Base-by-base conservation (phyloP, 2,888 invertebrate species). In the Lysandra coridon region DNA sequence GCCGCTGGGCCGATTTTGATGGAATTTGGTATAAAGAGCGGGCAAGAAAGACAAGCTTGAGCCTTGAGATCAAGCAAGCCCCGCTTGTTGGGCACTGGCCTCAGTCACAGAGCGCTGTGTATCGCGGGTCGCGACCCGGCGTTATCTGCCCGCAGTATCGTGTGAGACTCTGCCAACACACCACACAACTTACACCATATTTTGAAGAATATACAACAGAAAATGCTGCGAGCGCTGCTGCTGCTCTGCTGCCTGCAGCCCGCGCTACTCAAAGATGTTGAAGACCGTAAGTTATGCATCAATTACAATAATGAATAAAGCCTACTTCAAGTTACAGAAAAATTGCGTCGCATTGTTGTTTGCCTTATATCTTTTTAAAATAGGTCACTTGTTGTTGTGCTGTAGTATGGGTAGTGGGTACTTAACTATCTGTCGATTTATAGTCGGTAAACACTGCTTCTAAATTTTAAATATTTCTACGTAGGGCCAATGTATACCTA, bases 161-260 rank as follows among this genome's bases (percentile, higher is more conserved):
- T 17, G 69, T 1, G 69, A 69, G 69, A 37, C 69, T 69, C 33
- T 0, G 33, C 4, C 12, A 5, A 33, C 33, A 69, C 33, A 69
- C 14, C 33, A 33, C 69, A 33, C 33, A 69, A 10, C 7, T 10
- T 23, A 69, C 14, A 69, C 4, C 17, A 57, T 57, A 57, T 17
- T 57, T 4, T 57, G 33, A 14, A 69, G 1, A 69, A 33, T 69
- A 69, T 14, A 69, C 69, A 37, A 30, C 12, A 33, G 1, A 14
- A 69, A 69, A 69, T 69, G 69, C 69, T 69, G 69, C 69, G 14
- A 33, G 69, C 37, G 17, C 69, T 69, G 33, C 33, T 69, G 69
- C 6, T 69, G 33, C 33, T 69, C 33, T 69, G 69, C 69, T 69
- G 33, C 2, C 14, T 69, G 69, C 69, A 33, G 37, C 0, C 69